Conservation (phyloP, 2,113 vertebrate species). For the Eolophus roseicapilla region DNA sequence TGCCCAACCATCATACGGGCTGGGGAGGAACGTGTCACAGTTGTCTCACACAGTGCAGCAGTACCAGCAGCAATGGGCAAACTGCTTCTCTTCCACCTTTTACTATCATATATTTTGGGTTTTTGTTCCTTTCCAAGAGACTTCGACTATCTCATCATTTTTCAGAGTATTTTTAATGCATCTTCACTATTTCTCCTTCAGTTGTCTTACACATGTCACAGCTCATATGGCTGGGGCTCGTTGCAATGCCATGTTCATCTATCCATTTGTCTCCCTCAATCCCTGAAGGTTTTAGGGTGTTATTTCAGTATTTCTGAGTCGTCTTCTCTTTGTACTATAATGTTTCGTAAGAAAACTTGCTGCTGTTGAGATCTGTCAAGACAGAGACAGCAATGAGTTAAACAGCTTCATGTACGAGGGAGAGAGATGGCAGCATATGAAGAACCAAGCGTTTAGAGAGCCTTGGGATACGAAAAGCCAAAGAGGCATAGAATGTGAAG, state of each 20-base stretch:
- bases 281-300: not conserved
- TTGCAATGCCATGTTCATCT: not conserved
- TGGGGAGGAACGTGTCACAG: rapidly evolving
- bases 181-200: not conserved
- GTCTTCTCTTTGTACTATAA: not conserved
- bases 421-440: not conserved
- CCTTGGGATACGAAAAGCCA: not conserved
- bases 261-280: not conserved
- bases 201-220: not conserved
- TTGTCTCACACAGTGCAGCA: rapidly evolving
- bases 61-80: not conserved
- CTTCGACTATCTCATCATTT: not conserved
- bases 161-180: not conserved
- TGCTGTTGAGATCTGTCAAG: not conserved
- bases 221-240: not conserved
- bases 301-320: not conserved
- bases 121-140: not conserved
- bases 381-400: not conserved
- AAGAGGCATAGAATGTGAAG: not conserved
- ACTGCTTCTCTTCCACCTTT: not conserved
- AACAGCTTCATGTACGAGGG: not conserved
- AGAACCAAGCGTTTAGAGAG: not conserved
- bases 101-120: not conserved
- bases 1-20: rapidly evolving
- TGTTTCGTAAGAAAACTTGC: not conserved